phyloP scores from a whole-genome alignment of 2,113 vertebrate genomes.

The Willisornis vidua region DNA sequence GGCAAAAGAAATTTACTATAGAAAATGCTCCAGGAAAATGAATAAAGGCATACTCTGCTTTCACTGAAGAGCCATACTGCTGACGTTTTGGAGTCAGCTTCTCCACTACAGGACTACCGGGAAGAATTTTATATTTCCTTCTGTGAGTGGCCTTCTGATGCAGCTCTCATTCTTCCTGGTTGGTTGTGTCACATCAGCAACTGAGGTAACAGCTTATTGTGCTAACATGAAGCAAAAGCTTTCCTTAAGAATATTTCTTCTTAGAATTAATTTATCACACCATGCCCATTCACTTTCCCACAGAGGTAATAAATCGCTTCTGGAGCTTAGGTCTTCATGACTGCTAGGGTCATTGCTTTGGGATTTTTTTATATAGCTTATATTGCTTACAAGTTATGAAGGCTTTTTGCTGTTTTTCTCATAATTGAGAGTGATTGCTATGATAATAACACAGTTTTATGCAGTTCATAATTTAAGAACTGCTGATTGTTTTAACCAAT shows the following conservation, averaged over 20 bases:
- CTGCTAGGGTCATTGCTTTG: neutral
- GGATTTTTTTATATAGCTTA: neutral
- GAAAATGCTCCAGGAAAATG: neutral
- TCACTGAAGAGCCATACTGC: neutral
- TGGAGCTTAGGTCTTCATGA: neutral
- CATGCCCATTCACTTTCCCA: neutral
- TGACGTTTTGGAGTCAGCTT: neutral
- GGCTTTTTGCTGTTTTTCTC: neutral
- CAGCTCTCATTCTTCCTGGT: neutral
- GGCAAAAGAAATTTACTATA: neutral
- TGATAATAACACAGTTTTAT: neutral
- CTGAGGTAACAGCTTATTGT: neutral
- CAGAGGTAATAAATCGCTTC: neutral
- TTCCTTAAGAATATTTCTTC: neutral
- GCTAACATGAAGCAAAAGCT: neutral
- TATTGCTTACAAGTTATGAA: neutral
- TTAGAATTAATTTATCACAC: neutral
- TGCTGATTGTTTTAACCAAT: neutral
- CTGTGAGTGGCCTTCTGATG: neutral
- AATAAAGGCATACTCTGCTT: neutral
- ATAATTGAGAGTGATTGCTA: neutral
- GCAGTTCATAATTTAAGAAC: neutral
- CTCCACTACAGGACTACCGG: neutral
- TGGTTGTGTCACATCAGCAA: neutral
- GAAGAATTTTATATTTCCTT: neutral